These are phyloP conservation scores for Cisticola juncidis DNA, from an alignment of 2,113 vertebrate genomes.

Conservation along the genomic window DNA sequence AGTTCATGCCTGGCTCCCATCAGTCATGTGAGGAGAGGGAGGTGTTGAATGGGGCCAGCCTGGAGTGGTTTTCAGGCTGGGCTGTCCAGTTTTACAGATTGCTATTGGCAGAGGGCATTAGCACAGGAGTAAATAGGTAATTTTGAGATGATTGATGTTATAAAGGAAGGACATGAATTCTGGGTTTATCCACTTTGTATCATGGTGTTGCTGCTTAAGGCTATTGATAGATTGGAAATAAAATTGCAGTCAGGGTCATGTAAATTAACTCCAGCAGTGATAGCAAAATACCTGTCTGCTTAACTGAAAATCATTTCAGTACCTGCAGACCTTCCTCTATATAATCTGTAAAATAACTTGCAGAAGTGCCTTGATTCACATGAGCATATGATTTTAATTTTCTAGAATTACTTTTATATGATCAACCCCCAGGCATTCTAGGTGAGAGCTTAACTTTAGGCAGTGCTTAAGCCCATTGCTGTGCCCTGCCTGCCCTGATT, in stretches of 20 bases:
- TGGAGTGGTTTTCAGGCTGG: background rate
- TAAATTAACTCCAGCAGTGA: background rate
- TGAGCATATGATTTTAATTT: background rate
- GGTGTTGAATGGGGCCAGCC: accelerated
- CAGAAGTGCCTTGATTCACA: background rate
- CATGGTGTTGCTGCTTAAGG: background rate
- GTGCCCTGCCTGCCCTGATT: background rate
- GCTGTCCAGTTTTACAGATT: background rate
- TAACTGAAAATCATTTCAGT: background rate
- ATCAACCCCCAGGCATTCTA: background rate
- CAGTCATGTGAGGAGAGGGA: background rate
- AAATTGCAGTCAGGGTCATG: background rate
- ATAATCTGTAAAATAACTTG: background rate
- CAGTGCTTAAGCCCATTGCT: background rate
- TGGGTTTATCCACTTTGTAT: background rate
- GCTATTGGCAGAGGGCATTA: background rate
- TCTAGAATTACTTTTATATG: background rate
- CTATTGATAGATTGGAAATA: background rate
- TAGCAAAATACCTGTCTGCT: background rate
- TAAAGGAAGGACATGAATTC: background rate
- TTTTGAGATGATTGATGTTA: background rate
- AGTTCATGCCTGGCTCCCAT: background rate
- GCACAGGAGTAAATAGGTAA: background rate
- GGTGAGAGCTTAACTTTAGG: background rate
- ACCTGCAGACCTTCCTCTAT: background rate